Percentiles rank a stretch among this genome's conserved stretches.
Evolutionary conservation across 2,888 invertebrate species (phyloP).

Genomic region (Hesperia comma): DNA sequence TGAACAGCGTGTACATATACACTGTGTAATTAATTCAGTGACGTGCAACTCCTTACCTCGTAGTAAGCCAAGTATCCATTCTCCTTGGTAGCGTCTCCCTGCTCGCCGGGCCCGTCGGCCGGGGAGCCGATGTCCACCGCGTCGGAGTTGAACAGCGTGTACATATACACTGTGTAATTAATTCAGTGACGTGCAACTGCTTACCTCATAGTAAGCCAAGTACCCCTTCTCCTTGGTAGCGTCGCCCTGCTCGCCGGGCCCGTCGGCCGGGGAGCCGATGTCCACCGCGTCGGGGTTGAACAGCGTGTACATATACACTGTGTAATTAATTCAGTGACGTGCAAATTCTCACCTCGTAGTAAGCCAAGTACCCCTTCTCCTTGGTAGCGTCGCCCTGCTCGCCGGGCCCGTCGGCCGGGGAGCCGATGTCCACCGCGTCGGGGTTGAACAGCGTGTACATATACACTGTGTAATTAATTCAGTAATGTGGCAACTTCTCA

Average conservation of each 20-base stretch:
- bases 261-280: conserved; percentile 94
- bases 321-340: too few relatives aligned
- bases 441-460: conserved; percentile 94
- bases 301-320: conserved; percentile 93
- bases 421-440: conserved; percentile 92
- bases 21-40: too few relatives aligned
- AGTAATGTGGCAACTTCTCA: too few relatives aligned
- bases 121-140: conserved; percentile 94
- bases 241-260: conserved; percentile 95
- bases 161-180: too few relatives aligned
- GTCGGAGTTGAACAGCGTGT: conserved; percentile 93
- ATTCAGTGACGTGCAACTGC: too few relatives aligned
- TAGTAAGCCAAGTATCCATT: conserved; percentile 97
- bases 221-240: conserved; percentile 97
- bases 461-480: too few relatives aligned
- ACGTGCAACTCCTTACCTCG: conserved; percentile 84
- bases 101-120: conserved; percentile 94
- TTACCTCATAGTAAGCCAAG: conserved; percentile 95
- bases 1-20: too few relatives aligned
- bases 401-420: conserved; percentile 95
- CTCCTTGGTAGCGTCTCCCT: conserved; percentile 95
- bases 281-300: conserved; percentile 93
- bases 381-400: conserved; percentile 95
- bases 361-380: conserved; percentile 96
- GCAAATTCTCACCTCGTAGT: conserved; percentile 89